These are phyloP conservation scores for Perizoma affinitatum DNA, from an alignment of 2,888 invertebrate genomes.

Conservation along the genomic window DNA sequence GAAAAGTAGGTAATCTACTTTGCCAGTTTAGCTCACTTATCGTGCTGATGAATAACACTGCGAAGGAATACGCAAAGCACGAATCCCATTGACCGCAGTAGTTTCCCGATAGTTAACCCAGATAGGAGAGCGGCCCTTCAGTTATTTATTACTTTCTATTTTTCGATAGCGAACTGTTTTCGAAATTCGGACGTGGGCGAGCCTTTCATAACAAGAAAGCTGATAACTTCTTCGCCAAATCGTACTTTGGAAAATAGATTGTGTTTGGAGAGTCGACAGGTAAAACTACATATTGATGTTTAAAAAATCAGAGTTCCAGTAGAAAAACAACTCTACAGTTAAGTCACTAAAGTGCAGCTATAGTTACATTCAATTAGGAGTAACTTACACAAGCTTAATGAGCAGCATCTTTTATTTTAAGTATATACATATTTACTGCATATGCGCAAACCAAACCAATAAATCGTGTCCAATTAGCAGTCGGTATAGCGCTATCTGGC, in stretches of 20 bases:
- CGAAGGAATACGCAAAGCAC: conserved; percentile 29
- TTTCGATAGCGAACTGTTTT: conserved; percentile 75
- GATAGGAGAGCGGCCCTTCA: conserved; percentile 77
- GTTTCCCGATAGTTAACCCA: conserved; percentile 63
- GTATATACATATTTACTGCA: conserved; percentile 1
- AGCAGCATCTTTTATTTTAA: too few relatives aligned
- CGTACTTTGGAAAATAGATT: conserved; percentile 27
- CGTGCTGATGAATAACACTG: conserved; percentile 17
- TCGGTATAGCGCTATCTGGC: conserved; percentile 59
- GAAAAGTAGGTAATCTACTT: too few relatives aligned
- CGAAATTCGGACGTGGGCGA: conserved; percentile 76
- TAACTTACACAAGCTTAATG: too few relatives aligned
- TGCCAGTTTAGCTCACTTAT: neutral
- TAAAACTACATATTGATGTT: neutral
- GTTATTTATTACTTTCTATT: conserved; percentile 81
- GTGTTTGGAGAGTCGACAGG: conserved; percentile 13
- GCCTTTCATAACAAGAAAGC: conserved; percentile 56
- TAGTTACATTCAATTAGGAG: too few relatives aligned
- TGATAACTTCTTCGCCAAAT: conserved; percentile 42
- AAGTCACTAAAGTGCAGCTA: too few relatives aligned
- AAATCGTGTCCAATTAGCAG: conserved; percentile 80
- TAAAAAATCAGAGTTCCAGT: conserved; percentile 7
- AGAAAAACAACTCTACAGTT: too few relatives aligned
- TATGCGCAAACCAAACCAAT: conserved; percentile 52
- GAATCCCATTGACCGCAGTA: conserved; percentile 45